Evolutionary conservation across 2,797 vertebrate species (phyloP).

Genomic region (Dermochelys coriacea): DNA sequence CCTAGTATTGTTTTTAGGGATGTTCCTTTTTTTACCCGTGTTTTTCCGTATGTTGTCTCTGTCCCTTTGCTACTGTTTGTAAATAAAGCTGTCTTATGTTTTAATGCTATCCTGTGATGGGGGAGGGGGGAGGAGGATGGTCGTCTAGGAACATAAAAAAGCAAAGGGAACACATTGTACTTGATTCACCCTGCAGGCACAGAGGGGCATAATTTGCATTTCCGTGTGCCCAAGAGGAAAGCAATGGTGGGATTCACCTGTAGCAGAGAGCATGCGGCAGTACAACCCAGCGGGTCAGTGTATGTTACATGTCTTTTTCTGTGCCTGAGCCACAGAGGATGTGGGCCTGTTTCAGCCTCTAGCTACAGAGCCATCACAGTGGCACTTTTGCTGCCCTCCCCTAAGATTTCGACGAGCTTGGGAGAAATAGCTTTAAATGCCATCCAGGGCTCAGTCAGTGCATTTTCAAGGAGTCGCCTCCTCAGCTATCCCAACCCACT

Average conservation of each 20-base stretch:
- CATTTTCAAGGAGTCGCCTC: accelerated
- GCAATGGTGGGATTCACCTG: not conserved
- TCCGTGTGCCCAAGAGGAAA: not conserved
- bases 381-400: not conserved
- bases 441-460: accelerated
- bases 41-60: not conserved
- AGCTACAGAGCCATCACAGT: not conserved
- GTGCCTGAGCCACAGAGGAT: not conserved
- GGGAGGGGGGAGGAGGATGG: accelerated
- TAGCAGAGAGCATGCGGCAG: not conserved
- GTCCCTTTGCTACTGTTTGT: not conserved
- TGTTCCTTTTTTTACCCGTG: accelerated
- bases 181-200: not conserved
- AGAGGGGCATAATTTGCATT: not conserved
- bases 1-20: accelerated
- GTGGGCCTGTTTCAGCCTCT: not conserved
- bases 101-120: not conserved
- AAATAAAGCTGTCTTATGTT: not conserved
- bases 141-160: not conserved
- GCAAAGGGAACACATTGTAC: not conserved
- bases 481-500: not conserved
- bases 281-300: not conserved
- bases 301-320: accelerated
- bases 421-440: not conserved
- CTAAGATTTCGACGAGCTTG: not conserved